phyloP scores from a whole-genome alignment of 2,797 vertebrate species.

The Epinephelus awoara region DNA sequence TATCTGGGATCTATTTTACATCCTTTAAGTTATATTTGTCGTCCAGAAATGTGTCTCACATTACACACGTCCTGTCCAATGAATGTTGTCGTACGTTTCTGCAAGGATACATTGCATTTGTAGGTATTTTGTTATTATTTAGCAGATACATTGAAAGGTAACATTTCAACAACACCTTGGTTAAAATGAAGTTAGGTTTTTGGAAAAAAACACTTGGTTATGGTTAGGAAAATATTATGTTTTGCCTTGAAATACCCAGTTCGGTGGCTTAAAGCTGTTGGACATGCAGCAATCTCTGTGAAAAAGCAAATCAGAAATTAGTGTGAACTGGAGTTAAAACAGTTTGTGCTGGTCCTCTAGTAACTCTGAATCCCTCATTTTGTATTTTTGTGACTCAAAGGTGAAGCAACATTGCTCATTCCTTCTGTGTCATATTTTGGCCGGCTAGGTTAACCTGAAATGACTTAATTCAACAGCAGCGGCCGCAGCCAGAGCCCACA shows the following conservation, averaged over 20 bases:
- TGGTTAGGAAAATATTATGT: too few species aligned
- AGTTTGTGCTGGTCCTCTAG: neutral
- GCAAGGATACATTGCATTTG: too few species aligned
- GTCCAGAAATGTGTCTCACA: neutral
- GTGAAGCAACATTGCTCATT: neutral
- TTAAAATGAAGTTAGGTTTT: too few species aligned
- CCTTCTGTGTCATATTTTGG: neutral
- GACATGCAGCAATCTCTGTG: too few species aligned
- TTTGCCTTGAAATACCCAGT: too few species aligned
- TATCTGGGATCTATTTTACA: neutral
- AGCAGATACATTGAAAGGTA: too few species aligned
- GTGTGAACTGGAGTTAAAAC: neutral
- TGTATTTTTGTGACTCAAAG: neutral
- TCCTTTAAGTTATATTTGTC: neutral
- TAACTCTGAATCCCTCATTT: neutral
- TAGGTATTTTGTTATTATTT: too few species aligned
- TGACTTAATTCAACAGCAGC: conserved; percentile 9
- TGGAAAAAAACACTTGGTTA: too few species aligned
- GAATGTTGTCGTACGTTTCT: too few species aligned
- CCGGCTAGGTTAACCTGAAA: conserved; percentile 21
- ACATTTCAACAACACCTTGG: too few species aligned
- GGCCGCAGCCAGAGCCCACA: conserved; percentile 28
- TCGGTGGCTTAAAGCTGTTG: too few species aligned
- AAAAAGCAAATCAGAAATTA: neutral
- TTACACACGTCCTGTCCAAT: neutral